Percentiles rank a stretch among this genome's conserved stretches.
Conservation (phyloP, 2,113 vertebrate species). For the Archilochus colubris region DNA sequence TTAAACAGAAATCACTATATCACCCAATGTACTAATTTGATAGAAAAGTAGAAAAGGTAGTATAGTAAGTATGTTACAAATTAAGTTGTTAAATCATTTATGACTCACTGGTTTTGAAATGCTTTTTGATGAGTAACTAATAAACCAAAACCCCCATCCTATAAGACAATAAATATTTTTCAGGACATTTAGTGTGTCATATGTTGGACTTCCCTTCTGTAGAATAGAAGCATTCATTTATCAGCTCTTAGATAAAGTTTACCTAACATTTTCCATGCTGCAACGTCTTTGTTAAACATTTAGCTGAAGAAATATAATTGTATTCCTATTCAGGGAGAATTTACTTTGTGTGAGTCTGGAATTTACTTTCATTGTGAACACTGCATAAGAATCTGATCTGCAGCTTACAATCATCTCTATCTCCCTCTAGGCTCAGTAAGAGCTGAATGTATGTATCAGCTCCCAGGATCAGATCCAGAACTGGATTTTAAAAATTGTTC, state of each 20-base stretch:
- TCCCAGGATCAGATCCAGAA: not conserved
- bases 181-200: not conserved
- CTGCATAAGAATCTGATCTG: not conserved
- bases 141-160: not conserved
- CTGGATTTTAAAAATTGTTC: not conserved
- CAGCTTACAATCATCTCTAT: not conserved
- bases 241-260: not conserved
- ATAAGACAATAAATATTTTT: not conserved
- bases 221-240: not conserved
- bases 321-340: not conserved
- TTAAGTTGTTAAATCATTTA: conserved; percentile 31
- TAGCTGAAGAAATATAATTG: not conserved
- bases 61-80: conserved; percentile 1
- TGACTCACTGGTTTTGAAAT: conserved; percentile 7
- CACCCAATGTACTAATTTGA: not conserved
- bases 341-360: not conserved
- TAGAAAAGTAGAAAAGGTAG: conserved; percentile 4
- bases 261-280: not conserved
- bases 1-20: conserved; percentile 39
- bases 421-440: not conserved
- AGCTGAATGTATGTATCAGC: not conserved
- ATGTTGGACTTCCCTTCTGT: not conserved
- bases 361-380: not conserved
- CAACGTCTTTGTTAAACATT: not conserved
- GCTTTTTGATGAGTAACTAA: conserved; percentile 9